Base-by-base conservation (phyloP, 1,140 invertebrate genomes). In the Pseudomyrmex concolor region DNA sequence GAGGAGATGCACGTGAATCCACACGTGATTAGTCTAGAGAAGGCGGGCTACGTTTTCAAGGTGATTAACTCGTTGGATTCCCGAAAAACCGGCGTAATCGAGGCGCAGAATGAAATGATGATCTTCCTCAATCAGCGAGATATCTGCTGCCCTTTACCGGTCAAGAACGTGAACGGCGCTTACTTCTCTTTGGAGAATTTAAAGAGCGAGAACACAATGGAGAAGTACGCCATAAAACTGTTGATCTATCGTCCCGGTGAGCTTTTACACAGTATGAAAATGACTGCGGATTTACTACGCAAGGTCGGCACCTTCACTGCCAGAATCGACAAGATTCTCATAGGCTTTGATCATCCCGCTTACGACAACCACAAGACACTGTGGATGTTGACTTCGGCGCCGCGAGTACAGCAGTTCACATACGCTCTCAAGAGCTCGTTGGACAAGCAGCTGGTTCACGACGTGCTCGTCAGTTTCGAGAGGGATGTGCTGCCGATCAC, bases 51-150 rank as follows among this genome's bases (percentile, higher is more conserved):
- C 89, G 96, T 97, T 10, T 93, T 98, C 45, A 98, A 98, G 94
- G 95, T 98, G 55, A 94, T 97, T 22, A 98, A 98, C 92, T 95
- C 96, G 0, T 94, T 97, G 89, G 97, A 98, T 91, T 97, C 97
- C 0, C 94, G 96, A 87, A 96, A 97, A 50, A 90, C 93, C 0
- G 88, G 92, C 1, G 93, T 96, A 22, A 94, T 98, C 15, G 96
- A 97, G 66, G 97, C 95, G 0, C 97, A 97, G 92, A 97, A 95
- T 81, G 94, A 96, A 82, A 93, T 97, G 57, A 95, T 97, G 94
- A 91, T 96, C 2, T 96, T 95, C 90, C 94, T 97, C 63, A 93
- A 96, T 95, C 93, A 96, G 83, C 94, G 95, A 12, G 93, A 94
- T 10, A 94, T 97, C 7, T 92, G 90, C 1, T 97, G 97, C 83